These are phyloP conservation scores for Chlorocebus sabaeus DNA, from an alignment of 2,113 vertebrate genomes.

Conservation along the genomic window DNA sequence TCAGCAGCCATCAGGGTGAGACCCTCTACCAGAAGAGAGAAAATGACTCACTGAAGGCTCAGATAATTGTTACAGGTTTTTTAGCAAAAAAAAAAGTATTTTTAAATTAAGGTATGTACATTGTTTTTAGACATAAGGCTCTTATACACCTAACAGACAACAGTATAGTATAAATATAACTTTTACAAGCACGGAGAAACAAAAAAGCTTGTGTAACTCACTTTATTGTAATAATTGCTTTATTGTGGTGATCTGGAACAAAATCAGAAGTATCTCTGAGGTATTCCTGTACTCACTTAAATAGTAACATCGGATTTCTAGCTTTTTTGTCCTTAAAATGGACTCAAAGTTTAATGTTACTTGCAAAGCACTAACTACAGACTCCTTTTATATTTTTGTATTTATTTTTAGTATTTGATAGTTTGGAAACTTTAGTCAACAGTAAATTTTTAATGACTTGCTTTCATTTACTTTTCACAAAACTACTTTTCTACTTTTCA, in stretches of 20 bases:
- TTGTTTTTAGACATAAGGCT: background rate
- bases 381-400: background rate
- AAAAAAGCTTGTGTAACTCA: background rate
- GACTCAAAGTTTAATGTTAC: background rate
- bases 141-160: background rate
- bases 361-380: constrained; percentile 3
- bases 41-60: background rate
- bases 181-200: background rate
- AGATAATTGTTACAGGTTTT: background rate
- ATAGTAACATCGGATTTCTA: background rate
- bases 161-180: background rate
- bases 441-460: background rate
- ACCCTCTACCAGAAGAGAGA: background rate
- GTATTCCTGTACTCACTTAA: background rate
- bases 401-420: background rate
- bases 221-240: background rate
- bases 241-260: background rate
- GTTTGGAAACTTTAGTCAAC: background rate
- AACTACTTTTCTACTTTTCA: background rate
- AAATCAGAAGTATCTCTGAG: background rate
- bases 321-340: background rate
- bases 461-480: background rate
- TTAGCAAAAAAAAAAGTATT: background rate
- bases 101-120: background rate
- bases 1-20: background rate